Evolutionary conservation across 2,113 vertebrate genomes (phyloP).

Genomic region (Erythrolamprus reginae): DNA sequence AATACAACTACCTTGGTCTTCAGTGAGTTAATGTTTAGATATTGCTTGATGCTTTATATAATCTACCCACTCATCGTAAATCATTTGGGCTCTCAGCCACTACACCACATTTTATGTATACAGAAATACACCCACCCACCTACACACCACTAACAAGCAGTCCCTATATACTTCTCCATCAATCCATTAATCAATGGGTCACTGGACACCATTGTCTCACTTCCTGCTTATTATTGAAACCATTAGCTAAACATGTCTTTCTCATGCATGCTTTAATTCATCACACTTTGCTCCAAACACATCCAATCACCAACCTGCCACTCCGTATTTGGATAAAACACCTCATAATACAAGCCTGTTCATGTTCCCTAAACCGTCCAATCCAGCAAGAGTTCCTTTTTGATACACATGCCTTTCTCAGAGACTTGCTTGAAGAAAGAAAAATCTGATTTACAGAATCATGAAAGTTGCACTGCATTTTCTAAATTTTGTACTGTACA

Average conservation of each 20-base stretch:
- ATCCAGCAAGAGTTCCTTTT: background rate
- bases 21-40: background rate
- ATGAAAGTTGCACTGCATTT: background rate
- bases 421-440: background rate
- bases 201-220: background rate
- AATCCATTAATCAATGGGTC: background rate
- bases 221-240: background rate
- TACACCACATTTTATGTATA: background rate
- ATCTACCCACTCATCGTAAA: background rate
- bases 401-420: background rate
- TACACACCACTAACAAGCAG: background rate
- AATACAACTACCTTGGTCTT: background rate
- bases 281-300: background rate
- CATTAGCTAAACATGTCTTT: background rate
- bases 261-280: background rate
- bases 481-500: background rate
- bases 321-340: background rate
- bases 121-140: background rate
- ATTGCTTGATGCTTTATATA: background rate
- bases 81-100: background rate
- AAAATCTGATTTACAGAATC: background rate
- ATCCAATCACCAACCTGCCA: background rate
- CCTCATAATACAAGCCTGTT: background rate
- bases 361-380: background rate
- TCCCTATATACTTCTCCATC: background rate